Percentiles rank a stretch among this genome's conserved stretches.
These are phyloP conservation scores for Calliphora vicina DNA, from an alignment of 1,140 invertebrate genomes.

Conservation along the genomic window DNA sequence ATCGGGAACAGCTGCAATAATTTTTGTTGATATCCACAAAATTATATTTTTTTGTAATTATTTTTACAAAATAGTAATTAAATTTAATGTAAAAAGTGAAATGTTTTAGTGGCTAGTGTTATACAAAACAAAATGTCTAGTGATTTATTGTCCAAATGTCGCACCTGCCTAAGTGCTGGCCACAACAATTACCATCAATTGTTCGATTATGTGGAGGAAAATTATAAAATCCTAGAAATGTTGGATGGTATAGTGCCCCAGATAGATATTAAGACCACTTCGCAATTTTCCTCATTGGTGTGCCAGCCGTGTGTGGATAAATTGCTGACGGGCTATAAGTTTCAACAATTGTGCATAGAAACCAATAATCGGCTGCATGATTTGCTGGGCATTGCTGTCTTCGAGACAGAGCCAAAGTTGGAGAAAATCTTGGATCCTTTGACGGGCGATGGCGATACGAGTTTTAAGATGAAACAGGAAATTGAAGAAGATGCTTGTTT, in stretches of 20 bases:
- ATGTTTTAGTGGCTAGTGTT: neutral
- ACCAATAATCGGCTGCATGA: neutral
- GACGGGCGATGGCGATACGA: neutral
- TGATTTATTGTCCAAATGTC: neutral
- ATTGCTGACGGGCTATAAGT: slow-evolving; percentile 13
- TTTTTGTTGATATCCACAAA: slow-evolving; percentile 17
- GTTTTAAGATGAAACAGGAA: slow-evolving; percentile 12
- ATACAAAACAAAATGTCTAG: neutral
- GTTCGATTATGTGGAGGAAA: slow-evolving; percentile 8
- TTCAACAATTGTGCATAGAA: neutral
- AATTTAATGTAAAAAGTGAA: neutral
- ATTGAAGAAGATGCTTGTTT: neutral
- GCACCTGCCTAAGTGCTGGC: neutral
- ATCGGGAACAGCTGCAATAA: neutral
- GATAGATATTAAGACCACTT: neutral
- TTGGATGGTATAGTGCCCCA: slow-evolving; percentile 7
- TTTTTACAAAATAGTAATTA: neutral
- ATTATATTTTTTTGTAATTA: neutral
- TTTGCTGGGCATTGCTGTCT: neutral
- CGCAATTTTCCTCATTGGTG: neutral
- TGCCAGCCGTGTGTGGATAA: slow-evolving; percentile 11
- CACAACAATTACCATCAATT: neutral
- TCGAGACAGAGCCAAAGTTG: neutral
- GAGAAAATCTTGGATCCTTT: neutral
- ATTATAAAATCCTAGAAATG: slow-evolving; percentile 9